Evolutionary conservation across 2,888 invertebrate genomes (phyloP), one percentile per base, ranked within the genome.

Genomic region (Ophonus ardosiacus): DNA sequence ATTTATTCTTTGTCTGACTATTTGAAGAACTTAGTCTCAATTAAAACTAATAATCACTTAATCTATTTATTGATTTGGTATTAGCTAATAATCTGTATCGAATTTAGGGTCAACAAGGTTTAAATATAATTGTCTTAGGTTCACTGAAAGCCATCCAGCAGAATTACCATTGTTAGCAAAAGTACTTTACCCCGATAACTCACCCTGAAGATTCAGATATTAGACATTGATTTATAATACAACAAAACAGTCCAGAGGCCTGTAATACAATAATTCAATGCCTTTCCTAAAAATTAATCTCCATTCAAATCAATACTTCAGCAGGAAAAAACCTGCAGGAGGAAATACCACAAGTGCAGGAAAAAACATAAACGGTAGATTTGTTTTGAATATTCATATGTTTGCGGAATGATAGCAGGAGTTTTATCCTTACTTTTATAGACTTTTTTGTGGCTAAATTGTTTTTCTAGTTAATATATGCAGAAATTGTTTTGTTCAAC

Each of bases 301-400:
- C 15, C 38, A 38, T 68, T 68, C 38, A 68, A 68, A 68, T 68
- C 68, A 68, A 68, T 68, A 74, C 71, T 43, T 74, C 71, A 74
- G 15, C 43, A 15, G 68, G 15, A 74, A 74, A 74, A 74, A 31
- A n/a, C 0, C 21, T 7, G 61, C 61, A 18, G 43, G 43, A 21
- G 13, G 24, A 65, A 61, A 61, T n/a, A 31, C 31, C 31, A 15
- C 40, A 38, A 74, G 40, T 31, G 31, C 31, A 31, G 31, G 31
- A 31, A 74, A 43, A 43, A 38, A 68, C 18, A 68, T n/a, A 31
- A 10, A 65, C 68, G n/a, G 18, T 15, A 31, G 31, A 31, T 31
- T 31, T 59, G 43, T 51, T 51, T 51, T 51, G 43, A 51, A 51
- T 51, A 51, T 51, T 51, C 43, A 51, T 51, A 51, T 51, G 43